A percentile compares a stretch with the other conserved stretches of the same genome.
Evolutionary conservation across 2,797 vertebrate genomes (phyloP).

Genomic region (Smutsia temminckii): DNA sequence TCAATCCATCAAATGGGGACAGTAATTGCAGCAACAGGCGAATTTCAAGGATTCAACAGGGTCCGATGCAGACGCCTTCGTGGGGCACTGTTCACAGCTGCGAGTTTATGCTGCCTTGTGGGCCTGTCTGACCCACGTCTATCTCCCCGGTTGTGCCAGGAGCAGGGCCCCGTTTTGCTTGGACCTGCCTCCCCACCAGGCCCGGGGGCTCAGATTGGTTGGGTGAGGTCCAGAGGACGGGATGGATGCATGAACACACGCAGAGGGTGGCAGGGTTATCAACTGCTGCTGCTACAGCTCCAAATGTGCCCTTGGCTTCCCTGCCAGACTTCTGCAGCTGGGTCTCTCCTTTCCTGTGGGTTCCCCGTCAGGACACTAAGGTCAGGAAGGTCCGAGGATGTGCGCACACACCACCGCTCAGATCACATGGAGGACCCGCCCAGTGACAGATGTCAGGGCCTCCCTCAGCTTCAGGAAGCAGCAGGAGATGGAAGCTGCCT

Average conservation of each 20-base stretch:
- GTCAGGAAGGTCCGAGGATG: neutral
- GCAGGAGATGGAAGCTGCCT: neutral
- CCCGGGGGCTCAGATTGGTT: neutral
- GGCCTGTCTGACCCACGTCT: accelerated
- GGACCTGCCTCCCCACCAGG: accelerated
- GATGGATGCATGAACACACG: accelerated
- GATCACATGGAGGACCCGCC: neutral
- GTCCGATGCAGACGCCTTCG: accelerated
- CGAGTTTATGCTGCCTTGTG: neutral
- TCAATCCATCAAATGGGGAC: accelerated
- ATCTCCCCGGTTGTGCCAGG: neutral
- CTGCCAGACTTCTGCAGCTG: neutral
- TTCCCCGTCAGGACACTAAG: accelerated
- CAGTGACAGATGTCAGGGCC: neutral
- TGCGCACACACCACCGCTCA: accelerated
- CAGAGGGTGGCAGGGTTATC: accelerated
- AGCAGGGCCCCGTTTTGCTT: neutral
- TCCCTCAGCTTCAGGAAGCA: neutral
- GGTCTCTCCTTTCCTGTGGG: neutral
- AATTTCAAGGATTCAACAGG: accelerated
- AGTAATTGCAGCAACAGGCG: neutral
- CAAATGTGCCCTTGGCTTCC: neutral
- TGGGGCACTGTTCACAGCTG: neutral
- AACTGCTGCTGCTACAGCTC: neutral
- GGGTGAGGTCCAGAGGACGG: neutral